Evolutionary conservation across 2,113 vertebrate species (phyloP), one percentile per base, ranked within the genome.

Genomic region (Mobula hypostoma): DNA sequence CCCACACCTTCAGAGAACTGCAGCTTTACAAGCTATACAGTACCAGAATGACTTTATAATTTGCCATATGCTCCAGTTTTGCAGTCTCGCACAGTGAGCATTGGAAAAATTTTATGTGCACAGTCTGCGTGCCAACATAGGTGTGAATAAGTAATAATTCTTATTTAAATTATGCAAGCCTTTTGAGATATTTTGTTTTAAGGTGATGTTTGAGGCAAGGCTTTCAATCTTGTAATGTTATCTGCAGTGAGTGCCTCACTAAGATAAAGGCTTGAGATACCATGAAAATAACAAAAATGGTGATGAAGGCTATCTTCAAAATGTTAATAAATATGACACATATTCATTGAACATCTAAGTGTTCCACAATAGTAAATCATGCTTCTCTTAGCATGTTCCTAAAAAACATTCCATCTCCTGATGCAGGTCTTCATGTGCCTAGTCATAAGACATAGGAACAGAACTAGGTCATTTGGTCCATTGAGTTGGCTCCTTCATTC

Each of bases 41-140:
- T 90, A 58, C 61, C 85, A 90, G 85, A 36, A 90, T 90, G 14
- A 90, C 85, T 66, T 90, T n/a, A 32, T 90, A 32, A 66, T 90
- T 90, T 66, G 61, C 85, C 29, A 68, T 63, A 90, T 66, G 85
- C 58, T 90, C 29, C 32, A 63, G 85, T 61, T n/a, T 63, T 88
- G 27, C 27, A 15, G 12, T 61, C 58, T 66, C 14, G 63, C n/a
- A 90, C 61, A 32, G 58, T 90, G 85, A 90, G 29, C 58, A 32
- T 7, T 8, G 58, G 48, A 85, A 85, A 61, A 48, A 61, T 58
- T 85, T 85, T 58, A 85, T 29, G 24, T 58, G 56, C 56, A 74
- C 72, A 74, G 21, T 74, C 72, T 24, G 19, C 72, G 21, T 74
- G 72, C 17, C 72, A 74, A 6, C 19, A 21, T 74, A 74, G 72